These are phyloP conservation scores for Aleiodes leptofemur DNA, from an alignment of 2,888 invertebrate genomes.

Conservation along the genomic window DNA sequence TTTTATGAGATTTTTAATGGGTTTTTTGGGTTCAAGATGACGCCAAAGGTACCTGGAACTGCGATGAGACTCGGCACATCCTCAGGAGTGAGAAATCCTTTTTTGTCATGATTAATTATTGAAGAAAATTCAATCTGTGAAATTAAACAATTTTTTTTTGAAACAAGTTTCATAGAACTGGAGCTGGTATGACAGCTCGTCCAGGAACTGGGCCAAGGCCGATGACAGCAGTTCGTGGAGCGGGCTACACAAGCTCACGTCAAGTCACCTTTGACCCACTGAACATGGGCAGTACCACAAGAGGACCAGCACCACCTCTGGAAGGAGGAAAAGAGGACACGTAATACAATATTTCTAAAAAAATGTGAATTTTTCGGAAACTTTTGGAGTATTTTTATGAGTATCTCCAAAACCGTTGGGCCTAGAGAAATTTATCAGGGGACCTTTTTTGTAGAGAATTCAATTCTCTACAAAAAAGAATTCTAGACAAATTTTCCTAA, in stretches of 20 bases:
- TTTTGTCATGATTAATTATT: background rate
- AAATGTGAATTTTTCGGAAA: constrained; percentile 71
- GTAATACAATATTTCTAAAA: too few species aligned
- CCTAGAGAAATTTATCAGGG: too few species aligned
- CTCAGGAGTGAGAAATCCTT: constrained; percentile 75
- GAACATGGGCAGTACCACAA: constrained; percentile 79
- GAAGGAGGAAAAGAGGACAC: constrained; percentile 88
- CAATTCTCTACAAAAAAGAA: too few species aligned
- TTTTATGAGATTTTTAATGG: constrained; percentile 2
- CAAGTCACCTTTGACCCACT: constrained; percentile 85
- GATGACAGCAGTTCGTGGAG: constrained; percentile 97
- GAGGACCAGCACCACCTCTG: constrained; percentile 78
- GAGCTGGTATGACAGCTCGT: constrained; percentile 68
- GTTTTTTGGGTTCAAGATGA: constrained; percentile 60
- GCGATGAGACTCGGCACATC: constrained; percentile 78
- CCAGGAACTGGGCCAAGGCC: constrained; percentile 81
- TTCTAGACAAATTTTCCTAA: too few species aligned
- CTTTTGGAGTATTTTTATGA: constrained; percentile 12
- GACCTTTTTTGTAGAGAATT: too few species aligned
- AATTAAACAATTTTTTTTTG: constrained; percentile 37
- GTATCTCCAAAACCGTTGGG: too few species aligned
- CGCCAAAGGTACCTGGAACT: constrained; percentile 74
- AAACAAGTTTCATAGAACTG: constrained; percentile 73
- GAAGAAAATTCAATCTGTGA: background rate
- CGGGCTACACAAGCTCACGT: constrained; percentile 92